These are phyloP conservation scores for Dendrocincla fuliginosa DNA, from an alignment of 2,797 vertebrate species.

Conservation along the genomic window DNA sequence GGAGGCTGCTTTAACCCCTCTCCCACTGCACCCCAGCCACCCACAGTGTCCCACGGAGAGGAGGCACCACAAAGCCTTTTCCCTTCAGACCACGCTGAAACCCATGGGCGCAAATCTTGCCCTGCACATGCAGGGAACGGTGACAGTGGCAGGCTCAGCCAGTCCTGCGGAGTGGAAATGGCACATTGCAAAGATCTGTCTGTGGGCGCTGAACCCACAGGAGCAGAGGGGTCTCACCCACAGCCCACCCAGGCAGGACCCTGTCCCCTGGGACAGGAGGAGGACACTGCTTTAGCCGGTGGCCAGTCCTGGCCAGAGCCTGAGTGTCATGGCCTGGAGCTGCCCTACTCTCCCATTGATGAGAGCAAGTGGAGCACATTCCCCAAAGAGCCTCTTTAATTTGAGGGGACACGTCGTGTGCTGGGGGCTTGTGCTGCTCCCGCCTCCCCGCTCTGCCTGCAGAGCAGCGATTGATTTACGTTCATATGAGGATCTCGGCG, in stretches of 20 bases:
- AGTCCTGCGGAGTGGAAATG: rapidly evolving
- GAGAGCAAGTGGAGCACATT: not conserved
- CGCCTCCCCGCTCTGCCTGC: not conserved
- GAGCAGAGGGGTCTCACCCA: not conserved
- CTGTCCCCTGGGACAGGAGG: not conserved
- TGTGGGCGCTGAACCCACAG: not conserved
- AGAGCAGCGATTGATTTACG: constrained; percentile 17
- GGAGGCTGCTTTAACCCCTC: constrained; percentile 58
- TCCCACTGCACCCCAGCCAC: constrained; percentile 56
- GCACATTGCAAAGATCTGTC: rapidly evolving
- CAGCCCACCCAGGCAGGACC: not conserved
- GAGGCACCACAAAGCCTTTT: not conserved
- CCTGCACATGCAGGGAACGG: not conserved
- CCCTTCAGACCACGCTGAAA: rapidly evolving
- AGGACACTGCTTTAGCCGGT: not conserved
- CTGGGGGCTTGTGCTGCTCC: not conserved
- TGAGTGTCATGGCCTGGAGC: not conserved
- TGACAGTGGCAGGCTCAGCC: rapidly evolving
- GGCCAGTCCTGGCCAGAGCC: not conserved
- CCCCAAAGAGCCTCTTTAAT: not conserved
- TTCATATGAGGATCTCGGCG: constrained; percentile 22
- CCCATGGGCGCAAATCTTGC: rapidly evolving
- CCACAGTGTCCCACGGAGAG: not conserved
- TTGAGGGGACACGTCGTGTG: not conserved
- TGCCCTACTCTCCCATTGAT: not conserved